Evolutionary conservation across 1,140 invertebrate species (phyloP), one percentile per base, ranked within the genome.

Genomic region (Sycobia sp.): DNA sequence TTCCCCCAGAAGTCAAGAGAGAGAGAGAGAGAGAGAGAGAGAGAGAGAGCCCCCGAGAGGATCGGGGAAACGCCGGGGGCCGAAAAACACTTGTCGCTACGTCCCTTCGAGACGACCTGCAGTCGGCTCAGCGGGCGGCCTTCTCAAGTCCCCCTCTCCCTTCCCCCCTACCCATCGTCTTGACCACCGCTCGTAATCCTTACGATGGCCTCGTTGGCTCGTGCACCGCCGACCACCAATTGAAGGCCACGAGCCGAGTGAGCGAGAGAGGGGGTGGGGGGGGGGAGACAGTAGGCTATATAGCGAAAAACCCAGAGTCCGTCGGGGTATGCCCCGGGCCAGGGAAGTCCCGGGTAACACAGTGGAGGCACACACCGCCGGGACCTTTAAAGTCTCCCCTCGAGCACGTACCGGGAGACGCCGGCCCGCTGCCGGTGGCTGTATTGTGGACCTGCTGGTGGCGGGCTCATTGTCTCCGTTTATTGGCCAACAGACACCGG

Each of bases 341-440:
- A 11, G 29, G 29, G 29, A 32, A 32, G 11, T 11, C 4, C 29
- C 29, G 29, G 29, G 29, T 4, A 32, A 11, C 29, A 4, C n/a
- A 3, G 38, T 3, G 7, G 38, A 39, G 14, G 46, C 10, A 20
- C 29, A 34, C 20, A 9, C 34, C 43, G 29, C 29, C 29, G 29
- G 29, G 11, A 32, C 29, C 29, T n/a, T 39, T 16, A n/a, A n/a
- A n/a, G n/a, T 23, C 9, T n/a, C n/a, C n/a, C n/a, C n/a, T n/a
- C 1, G 14, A 14, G 57, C 63, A 69, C 67, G 65, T 69, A 55
- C 51, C 2, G 9, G n/a, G 2, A 13, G 34, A 18, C n/a, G 7
- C 10, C 38, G 38, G 41, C 16, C 7, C n/a, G 3, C 41, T 67
- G 56, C 69, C 71, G 71, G 68, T 72, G 69, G 66, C 44, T n/a